Percentiles rank a stretch among this genome's conserved stretches.
Conservation (phyloP, 2,888 invertebrate species). For the Scelioninae gen. 2 region DNA sequence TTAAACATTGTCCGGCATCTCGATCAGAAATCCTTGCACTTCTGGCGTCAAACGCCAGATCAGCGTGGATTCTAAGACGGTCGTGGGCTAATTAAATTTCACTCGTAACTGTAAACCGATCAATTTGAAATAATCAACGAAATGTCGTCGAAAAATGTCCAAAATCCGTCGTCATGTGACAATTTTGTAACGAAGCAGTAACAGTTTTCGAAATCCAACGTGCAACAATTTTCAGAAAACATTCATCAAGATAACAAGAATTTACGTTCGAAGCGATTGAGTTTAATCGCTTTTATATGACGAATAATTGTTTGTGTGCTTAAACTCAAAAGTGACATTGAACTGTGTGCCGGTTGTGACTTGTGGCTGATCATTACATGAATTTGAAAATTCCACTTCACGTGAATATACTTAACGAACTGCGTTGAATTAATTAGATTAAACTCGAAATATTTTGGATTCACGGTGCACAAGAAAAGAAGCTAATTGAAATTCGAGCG, state of each 20-base stretch:
- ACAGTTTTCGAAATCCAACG: background rate
- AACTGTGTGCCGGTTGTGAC: constrained; percentile 1
- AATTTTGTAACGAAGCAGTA: background rate
- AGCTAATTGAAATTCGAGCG: too few relatives aligned
- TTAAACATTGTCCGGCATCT: constrained; percentile 56
- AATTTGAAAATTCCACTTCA: background rate
- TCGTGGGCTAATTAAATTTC: too few relatives aligned
- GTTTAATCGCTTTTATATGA: constrained; percentile 19
- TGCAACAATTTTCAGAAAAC: constrained; percentile 1
- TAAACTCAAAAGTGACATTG: constrained; percentile 15
- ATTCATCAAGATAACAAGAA: constrained; percentile 9
- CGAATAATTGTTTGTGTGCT: constrained; percentile 12
- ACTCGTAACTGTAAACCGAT: too few relatives aligned
- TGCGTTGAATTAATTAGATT: too few relatives aligned
- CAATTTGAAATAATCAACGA: too few relatives aligned
- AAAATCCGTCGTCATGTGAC: too few relatives aligned
- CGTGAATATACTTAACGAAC: background rate
- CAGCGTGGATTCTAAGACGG: constrained; percentile 3
- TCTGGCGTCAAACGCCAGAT: constrained; percentile 40
- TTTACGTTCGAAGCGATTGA: constrained; percentile 4
- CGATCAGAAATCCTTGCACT: constrained; percentile 54
- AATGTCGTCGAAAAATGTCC: too few relatives aligned
- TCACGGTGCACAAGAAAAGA: too few relatives aligned
- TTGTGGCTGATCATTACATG: too few relatives aligned
- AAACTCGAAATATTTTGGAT: too few relatives aligned